Evolutionary conservation across 2,113 vertebrate genomes (phyloP).

Genomic region (Asarcornis scutulata): DNA sequence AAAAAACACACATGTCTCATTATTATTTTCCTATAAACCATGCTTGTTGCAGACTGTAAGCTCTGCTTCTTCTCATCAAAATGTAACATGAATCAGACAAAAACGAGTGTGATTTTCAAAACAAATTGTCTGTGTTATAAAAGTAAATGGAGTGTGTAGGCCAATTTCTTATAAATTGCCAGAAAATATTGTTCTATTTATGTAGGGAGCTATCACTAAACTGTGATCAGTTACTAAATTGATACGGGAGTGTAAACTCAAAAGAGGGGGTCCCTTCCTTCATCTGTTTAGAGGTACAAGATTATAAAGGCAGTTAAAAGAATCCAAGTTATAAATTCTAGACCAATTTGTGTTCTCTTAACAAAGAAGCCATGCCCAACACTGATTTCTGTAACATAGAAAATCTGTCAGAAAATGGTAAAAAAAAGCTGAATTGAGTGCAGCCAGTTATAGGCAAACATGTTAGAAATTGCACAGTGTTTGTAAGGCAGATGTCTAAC

Average conservation of each 20-base stretch:
- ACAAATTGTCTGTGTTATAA: fast-evolving
- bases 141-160: not conserved
- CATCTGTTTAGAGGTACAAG: not conserved
- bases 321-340: not conserved
- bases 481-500: not conserved
- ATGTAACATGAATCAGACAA: not conserved
- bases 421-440: not conserved
- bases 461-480: not conserved
- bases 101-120: not conserved
- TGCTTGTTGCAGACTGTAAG: not conserved
- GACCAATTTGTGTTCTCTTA: not conserved
- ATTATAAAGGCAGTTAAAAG: not conserved
- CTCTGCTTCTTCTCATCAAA: not conserved
- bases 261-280: not conserved
- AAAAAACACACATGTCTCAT: not conserved
- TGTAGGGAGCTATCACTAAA: not conserved
- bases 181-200: not conserved
- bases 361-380: not conserved
- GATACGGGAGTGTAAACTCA: not conserved
- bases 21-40: not conserved
- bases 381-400: not conserved
- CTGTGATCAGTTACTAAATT: not conserved
- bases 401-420: not conserved
- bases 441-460: not conserved
- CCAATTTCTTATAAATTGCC: not conserved